A percentile compares a stretch with the other conserved stretches of the same genome.
These are phyloP conservation scores for Calameuta pallipes DNA, from an alignment of 2,888 invertebrate genomes.

Conservation along the genomic window DNA sequence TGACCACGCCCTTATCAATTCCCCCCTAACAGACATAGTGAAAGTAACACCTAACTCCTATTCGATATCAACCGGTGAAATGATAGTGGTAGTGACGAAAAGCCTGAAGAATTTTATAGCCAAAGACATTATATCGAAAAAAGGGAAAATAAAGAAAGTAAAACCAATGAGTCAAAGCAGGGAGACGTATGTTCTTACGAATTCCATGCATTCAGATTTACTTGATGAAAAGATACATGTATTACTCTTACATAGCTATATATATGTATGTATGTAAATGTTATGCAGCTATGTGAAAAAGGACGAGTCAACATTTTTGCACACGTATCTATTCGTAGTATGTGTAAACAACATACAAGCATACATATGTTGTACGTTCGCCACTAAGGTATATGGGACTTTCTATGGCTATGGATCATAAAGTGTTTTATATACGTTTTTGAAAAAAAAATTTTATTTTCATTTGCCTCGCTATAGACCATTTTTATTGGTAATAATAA, in stretches of 20 bases:
- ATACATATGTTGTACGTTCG: background rate
- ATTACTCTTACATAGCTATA: background rate
- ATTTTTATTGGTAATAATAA: background rate
- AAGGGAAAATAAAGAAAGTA: background rate
- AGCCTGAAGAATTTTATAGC: background rate
- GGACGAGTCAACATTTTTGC: background rate
- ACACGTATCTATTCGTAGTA: too few relatives aligned
- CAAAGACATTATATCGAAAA: background rate
- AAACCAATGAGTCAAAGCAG: background rate
- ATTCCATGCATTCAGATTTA: background rate
- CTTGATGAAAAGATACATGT: background rate
- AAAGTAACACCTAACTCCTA: background rate
- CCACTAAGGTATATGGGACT: background rate
- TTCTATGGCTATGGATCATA: background rate
- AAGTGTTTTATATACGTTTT: background rate
- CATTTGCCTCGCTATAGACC: background rate
- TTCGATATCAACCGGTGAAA: background rate
- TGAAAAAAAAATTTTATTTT: background rate
- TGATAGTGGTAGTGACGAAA: background rate
- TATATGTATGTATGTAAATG: constrained; percentile 17
- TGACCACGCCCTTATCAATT: background rate
- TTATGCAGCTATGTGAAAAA: constrained; percentile 21
- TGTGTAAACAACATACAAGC: background rate
- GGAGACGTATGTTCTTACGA: background rate
- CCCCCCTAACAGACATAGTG: background rate